Conservation (phyloP, 1,140 invertebrate species). For the Drosophila ercepeae region DNA sequence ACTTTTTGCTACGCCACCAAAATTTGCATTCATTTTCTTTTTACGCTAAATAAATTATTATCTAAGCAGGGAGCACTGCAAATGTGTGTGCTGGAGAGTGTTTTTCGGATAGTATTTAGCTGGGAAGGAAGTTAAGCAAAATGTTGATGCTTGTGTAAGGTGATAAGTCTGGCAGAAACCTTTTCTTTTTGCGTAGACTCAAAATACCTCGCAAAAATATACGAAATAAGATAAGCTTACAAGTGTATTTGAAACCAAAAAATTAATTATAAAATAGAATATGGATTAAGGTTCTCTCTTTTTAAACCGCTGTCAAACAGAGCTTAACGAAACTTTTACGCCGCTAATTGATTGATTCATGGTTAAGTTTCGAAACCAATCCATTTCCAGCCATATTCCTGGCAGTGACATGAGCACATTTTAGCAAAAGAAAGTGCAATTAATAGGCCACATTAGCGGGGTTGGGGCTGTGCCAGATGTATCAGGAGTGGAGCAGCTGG, state of each 20-base stretch:
- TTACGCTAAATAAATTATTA: slow-evolving; percentile 82
- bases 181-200: no score
- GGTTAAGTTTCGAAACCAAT: slow-evolving; percentile 25
- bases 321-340: neutral
- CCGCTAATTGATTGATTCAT: slow-evolving; percentile 39
- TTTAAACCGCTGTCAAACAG: slow-evolving; percentile 1
- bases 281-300: neutral
- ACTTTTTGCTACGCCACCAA: slow-evolving; percentile 68
- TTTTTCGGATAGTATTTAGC: slow-evolving; percentile 24
- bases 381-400: neutral
- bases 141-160: slow-evolving; percentile 37
- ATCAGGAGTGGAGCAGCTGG: slow-evolving; percentile 27
- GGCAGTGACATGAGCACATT: slow-evolving; percentile 46
- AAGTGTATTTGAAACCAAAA: neutral
- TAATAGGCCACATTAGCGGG: slow-evolving; percentile 49
- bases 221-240: neutral
- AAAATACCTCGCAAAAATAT: neutral
- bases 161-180: slow-evolving; percentile 21
- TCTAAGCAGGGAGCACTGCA: slow-evolving; percentile 57
- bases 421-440: slow-evolving; percentile 45
- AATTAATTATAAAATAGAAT: neutral
- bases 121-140: slow-evolving; percentile 49
- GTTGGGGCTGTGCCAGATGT: slow-evolving; percentile 3
- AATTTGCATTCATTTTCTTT: slow-evolving; percentile 82
- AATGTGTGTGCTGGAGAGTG: slow-evolving; percentile 6